Evolutionary conservation across 1,140 invertebrate genomes (phyloP).

Genomic region (Octopus sinensis): DNA sequence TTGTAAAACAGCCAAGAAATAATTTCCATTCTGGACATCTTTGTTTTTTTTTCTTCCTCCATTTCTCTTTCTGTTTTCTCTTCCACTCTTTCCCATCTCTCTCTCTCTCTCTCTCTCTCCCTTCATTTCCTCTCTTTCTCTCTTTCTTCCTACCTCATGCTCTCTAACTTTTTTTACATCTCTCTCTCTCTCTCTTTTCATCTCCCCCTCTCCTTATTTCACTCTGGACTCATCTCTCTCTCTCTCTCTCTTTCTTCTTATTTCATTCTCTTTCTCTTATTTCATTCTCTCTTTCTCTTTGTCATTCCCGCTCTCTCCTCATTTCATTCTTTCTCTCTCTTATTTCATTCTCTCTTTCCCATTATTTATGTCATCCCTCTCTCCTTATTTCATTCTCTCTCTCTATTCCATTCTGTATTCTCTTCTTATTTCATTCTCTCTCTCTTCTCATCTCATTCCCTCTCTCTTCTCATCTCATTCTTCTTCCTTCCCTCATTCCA

Average conservation of each 20-base stretch:
- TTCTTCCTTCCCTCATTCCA: constrained; percentile 10
- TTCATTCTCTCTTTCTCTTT: not conserved
- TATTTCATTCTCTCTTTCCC: not conserved
- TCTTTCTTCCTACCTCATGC: not conserved
- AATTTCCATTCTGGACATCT: not conserved
- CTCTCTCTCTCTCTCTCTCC: not conserved
- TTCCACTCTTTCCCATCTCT: not conserved
- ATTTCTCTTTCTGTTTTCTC: not conserved
- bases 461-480: not conserved
- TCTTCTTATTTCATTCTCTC: not conserved
- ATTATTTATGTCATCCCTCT: not conserved
- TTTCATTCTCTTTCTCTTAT: not conserved
- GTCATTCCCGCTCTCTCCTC: constrained; percentile 10
- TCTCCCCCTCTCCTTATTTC: not conserved
- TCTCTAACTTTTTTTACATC: not conserved
- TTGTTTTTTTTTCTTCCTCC: not conserved
- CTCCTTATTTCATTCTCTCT: not conserved
- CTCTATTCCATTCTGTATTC: too few relatives aligned
- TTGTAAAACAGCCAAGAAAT: too few relatives aligned
- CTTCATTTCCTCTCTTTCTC: not conserved
- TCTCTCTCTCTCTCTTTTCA: constrained; percentile 6
- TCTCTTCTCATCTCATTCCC: not conserved
- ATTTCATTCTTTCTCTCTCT: constrained; percentile 11
- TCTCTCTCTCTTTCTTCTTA: not conserved
- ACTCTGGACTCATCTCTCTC: not conserved